These are phyloP conservation scores for Pagrus major DNA, from an alignment of 2,113 vertebrate species.

Conservation along the genomic window DNA sequence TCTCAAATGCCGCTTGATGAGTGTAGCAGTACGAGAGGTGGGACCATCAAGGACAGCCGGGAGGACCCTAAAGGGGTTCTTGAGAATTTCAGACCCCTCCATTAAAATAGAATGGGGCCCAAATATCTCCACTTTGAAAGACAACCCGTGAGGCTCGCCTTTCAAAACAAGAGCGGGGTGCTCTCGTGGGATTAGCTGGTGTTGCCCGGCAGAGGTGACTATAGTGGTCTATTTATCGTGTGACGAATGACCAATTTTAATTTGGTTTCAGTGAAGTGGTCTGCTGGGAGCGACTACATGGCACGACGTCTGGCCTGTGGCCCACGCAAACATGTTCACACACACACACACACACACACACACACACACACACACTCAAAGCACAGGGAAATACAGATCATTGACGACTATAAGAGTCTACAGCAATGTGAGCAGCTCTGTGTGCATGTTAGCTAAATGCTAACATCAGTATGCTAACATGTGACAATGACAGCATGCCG, in stretches of 20 bases:
- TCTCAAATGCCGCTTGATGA: conserved; percentile 68
- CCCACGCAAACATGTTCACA: conserved; percentile 9
- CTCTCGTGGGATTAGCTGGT: conserved; percentile 74
- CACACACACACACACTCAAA: conserved; percentile 11
- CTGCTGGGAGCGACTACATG: conserved; percentile 45
- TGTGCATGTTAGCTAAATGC: no score
- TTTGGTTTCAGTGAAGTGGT: conserved; percentile 52
- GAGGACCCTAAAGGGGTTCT: conserved; percentile 65
- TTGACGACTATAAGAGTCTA: background rate
- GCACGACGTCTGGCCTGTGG: background rate
- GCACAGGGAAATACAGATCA: conserved; percentile 1
- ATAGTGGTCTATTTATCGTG: conserved; percentile 67
- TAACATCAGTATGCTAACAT: no score
- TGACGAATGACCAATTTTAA: conserved; percentile 65
- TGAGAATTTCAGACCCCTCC: conserved; percentile 69
- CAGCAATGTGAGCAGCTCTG: background rate
- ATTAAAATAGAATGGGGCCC: conserved; percentile 79
- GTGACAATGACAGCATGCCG: background rate
- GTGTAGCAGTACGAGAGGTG: conserved; percentile 46
- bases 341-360: background rate
- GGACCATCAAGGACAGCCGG: conserved; percentile 66
- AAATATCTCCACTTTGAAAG: conserved; percentile 73
- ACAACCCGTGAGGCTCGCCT: conserved; percentile 54
- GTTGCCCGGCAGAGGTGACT: conserved; percentile 76
- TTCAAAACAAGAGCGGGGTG: conserved; percentile 80